phyloP scores from a whole-genome alignment of 2,797 vertebrate genomes.

The Poecilia wingei region DNA sequence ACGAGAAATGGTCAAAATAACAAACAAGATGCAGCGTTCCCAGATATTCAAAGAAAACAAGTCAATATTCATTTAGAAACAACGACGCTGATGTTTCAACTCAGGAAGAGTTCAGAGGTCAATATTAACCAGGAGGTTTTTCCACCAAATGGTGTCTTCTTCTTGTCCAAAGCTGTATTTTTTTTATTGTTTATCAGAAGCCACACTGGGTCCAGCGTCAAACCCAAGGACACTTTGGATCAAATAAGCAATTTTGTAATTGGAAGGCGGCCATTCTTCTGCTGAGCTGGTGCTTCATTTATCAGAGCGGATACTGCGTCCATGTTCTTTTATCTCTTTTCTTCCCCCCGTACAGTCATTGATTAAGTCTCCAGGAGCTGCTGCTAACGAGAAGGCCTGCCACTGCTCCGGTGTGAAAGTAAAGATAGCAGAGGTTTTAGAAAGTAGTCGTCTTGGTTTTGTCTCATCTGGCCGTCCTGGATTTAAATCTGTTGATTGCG shows the following conservation, averaged over 20 bases:
- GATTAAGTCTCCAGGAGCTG: not conserved
- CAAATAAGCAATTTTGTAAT: not conserved
- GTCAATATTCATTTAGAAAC: no score
- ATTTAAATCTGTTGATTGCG: not conserved
- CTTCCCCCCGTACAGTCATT: not conserved
- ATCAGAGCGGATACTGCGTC: not conserved
- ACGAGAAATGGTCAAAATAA: no score
- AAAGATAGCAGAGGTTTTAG: not conserved
- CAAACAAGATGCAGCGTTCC: no score
- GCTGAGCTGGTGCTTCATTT: slow-evolving; percentile 1
- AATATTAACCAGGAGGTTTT: no score
- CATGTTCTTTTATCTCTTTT: not conserved
- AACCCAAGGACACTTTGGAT: slow-evolving; percentile 4
- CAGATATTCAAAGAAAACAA: no score
- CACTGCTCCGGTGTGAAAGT: not conserved
- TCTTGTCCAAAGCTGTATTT: no score
- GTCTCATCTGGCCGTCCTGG: not conserved
- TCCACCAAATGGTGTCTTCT: no score
- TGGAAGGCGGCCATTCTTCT: not conserved
- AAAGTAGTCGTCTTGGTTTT: not conserved
- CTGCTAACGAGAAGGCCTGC: not conserved
- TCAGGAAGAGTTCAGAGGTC: no score
- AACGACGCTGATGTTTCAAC: no score
- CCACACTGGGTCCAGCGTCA: not conserved
- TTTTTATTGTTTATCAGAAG: not conserved